A percentile compares a stretch with the other conserved stretches of the same genome.
phyloP scores from a whole-genome alignment of 2,113 vertebrate species.

The Periophthalmodon schlosseri region DNA sequence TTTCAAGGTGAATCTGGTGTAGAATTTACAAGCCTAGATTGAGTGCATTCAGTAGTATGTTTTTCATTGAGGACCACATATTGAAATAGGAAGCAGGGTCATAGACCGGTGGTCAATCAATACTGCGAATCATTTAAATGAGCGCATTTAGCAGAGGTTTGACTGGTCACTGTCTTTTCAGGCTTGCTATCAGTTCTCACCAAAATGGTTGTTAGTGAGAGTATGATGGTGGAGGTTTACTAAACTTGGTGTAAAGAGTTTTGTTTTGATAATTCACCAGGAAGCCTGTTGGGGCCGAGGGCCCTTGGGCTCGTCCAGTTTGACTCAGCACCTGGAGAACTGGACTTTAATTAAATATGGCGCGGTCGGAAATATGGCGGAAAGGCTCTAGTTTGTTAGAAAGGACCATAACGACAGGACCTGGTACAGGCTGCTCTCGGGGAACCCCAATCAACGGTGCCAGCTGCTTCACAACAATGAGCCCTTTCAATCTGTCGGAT shows the following conservation, averaged over 20 bases:
- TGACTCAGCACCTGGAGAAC: not conserved
- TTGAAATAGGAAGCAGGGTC: too few relatives aligned
- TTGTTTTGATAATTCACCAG: not conserved
- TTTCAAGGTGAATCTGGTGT: too few relatives aligned
- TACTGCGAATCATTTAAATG: too few relatives aligned
- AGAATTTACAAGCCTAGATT: too few relatives aligned
- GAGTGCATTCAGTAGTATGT: too few relatives aligned
- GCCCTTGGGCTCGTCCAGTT: not conserved
- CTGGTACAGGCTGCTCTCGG: conserved; percentile 32
- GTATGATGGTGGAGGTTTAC: not conserved
- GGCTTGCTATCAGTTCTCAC: too few relatives aligned
- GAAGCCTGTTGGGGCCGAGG: not conserved
- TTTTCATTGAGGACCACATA: too few relatives aligned
- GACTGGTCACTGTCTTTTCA: too few relatives aligned
- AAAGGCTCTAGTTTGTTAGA: not conserved
- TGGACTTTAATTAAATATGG: conserved; percentile 61
- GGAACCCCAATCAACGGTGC: conserved; percentile 44
- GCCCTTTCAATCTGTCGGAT: conserved; percentile 55
- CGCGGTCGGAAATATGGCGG: conserved; percentile 22
- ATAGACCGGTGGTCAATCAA: too few relatives aligned
- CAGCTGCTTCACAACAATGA: conserved; percentile 68
- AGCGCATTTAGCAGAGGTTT: too few relatives aligned
- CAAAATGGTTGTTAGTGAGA: not conserved
- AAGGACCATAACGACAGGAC: not conserved
- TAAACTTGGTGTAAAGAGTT: not conserved